Base-by-base conservation (phyloP, 2,797 vertebrate species). In the Silurus aristotelis region DNA sequence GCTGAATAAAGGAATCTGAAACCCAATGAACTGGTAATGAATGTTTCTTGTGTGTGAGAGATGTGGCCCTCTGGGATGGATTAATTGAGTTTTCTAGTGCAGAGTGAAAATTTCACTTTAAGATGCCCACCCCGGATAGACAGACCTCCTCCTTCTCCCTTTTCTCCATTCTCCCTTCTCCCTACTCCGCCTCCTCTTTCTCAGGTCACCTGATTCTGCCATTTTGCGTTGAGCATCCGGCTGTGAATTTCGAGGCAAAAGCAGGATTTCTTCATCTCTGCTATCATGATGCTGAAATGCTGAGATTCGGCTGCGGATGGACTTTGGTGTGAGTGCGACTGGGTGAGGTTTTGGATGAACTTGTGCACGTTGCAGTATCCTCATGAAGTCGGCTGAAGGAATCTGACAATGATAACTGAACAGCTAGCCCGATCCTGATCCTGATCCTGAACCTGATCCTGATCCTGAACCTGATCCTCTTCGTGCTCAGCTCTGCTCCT, bases 151-250 rank as follows among this genome's bases (percentile, higher is more conserved):
- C 63, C 72, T 55, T 3, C n/a, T 10, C 19, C 55, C 55, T 9
- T 55, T 22, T 68, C 67, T 27, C 52, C 31, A 95, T 95, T 93
- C 93, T 87, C 89, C 91, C 6, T 71, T n/a, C 38, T 31, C 52
- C 64, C 17, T 60, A 31, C 82, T 83, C 8, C 55, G 71, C 82
- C 70, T 90, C 91, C 93, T 91, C 88, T 90, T 92, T 87, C 88
- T 89, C 81, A 81, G 87, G 94, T 95, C 95, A 96, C 95, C 95
- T 95, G 95, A 95, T 91, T 82, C 95, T 95, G 95, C 95, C 95
- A 96, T 95, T 96, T 96, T 95, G 94, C 93, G 88, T 93, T 87
- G 86, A 88, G 80, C 83, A 87, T 89, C 89, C 87, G 86, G 87
- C 84, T 82, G 79, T 79, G 86, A 85, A 89, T 87, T 61, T 38